Percentiles rank a stretch among this genome's conserved stretches.
These are phyloP conservation scores for Ophioninae sp. DNA, from an alignment of 2,888 invertebrate genomes.

Conservation along the genomic window DNA sequence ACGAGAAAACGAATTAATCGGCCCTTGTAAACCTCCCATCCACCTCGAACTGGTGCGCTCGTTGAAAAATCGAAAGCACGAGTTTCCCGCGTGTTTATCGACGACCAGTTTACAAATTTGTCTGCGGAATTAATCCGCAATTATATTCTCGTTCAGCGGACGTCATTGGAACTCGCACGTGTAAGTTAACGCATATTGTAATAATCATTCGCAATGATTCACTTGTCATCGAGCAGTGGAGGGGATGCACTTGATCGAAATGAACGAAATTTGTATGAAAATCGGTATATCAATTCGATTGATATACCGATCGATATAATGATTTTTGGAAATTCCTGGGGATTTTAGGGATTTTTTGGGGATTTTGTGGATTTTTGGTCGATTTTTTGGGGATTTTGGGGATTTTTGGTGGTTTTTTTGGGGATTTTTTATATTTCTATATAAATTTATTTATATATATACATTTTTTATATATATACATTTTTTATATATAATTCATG, in stretches of 20 bases:
- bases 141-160: background rate
- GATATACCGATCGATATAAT: too few relatives aligned
- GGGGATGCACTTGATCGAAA: background rate
- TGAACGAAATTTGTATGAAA: background rate
- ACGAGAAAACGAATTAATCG: slow-evolving; percentile 25
- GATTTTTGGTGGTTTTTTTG: too few relatives aligned
- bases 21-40: slow-evolving; percentile 34
- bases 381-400: too few relatives aligned
- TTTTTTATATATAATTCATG: too few relatives aligned
- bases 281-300: background rate
- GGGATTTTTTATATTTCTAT: too few relatives aligned
- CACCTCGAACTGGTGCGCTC: background rate
- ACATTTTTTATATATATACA: too few relatives aligned
- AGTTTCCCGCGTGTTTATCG: slow-evolving; percentile 43
- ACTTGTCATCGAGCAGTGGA: background rate
- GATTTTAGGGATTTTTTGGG: too few relatives aligned
- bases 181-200: background rate
- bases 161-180: slow-evolving; percentile 19
- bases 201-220: background rate
- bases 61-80: slow-evolving; percentile 43
- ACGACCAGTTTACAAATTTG: slow-evolving; percentile 39
- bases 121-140: slow-evolving; percentile 13
- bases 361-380: too few relatives aligned
- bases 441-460: too few relatives aligned
- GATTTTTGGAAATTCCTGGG: too few relatives aligned